Evolutionary conservation across 1,140 invertebrate species (phyloP), one percentile per base, ranked within the genome.

Genomic region (Andrena cerasifolii): DNA sequence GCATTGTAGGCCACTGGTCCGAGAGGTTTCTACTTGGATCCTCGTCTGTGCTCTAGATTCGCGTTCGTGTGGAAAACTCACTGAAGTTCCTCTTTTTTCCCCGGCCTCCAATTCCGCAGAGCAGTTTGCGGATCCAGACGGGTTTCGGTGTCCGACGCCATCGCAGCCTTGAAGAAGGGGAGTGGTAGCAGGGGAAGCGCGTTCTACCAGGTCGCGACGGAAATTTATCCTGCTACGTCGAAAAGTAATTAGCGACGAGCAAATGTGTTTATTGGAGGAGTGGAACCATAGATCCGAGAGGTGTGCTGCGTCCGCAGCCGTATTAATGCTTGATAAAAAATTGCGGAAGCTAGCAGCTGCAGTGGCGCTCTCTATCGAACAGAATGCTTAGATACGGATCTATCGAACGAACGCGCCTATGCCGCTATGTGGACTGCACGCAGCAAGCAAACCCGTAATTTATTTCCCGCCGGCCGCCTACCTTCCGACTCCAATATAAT

Each of bases 321-420:
- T 78, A 77, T 79, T 83, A 68, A 79, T 62, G 61, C 76, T 10
- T 83, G 88, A 88, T 89, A 88, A 89, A 87, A 90, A 89, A 89
- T 87, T 87, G 77, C 83, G 85, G 85, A 90, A 91, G 88, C 76
- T 59, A 72, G 82, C 89, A 90, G 89, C 87, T 88, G 86, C 71
- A 65, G 83, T 90, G 87, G 85, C 89, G 88, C 89, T 90, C 85
- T 90, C 89, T 90, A 77, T 87, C 71, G 83, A 79, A 82, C 70
- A 81, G 67, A 85, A 81, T 82, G 84, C 75, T 86, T 87, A 84
- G 89, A 90, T 91, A 87, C 83, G 68, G 79, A 91, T 91, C 89
- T 91, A 90, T 91, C 89, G 88, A 91, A 91, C 89, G 88, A 91
- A 91, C 88, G 87, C 82, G 84, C 87, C 90, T 90, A 89, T 89